These are phyloP conservation scores for Elgaria multicarinata DNA, from an alignment of 2,113 vertebrate species.

Conservation along the genomic window DNA sequence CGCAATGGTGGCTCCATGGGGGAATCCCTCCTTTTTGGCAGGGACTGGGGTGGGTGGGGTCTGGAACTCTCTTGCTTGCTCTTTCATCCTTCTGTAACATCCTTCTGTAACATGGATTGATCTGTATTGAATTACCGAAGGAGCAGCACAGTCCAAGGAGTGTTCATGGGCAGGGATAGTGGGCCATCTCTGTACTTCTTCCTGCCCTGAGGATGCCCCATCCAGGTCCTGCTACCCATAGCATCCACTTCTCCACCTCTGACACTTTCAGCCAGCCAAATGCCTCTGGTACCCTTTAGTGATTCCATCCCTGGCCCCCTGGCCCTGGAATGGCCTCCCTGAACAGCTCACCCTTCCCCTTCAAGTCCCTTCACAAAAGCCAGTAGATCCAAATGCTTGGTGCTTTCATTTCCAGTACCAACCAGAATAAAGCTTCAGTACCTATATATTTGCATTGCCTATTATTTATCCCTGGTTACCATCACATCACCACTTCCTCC, in stretches of 20 bases:
- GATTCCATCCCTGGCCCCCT: neutral
- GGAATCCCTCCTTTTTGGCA: conserved; percentile 1
- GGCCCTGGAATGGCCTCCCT: neutral
- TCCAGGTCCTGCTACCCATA: neutral
- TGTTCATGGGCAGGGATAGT: neutral
- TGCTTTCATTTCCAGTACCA: neutral
- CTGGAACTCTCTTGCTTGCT: conserved; percentile 34
- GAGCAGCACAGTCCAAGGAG: neutral
- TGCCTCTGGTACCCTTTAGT: neutral
- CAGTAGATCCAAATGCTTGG: neutral
- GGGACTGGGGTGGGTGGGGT: conserved; percentile 33
- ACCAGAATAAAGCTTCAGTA: neutral
- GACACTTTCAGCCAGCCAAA: neutral
- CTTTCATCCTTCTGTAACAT: conserved; percentile 6
- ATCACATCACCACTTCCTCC: neutral
- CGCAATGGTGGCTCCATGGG: conserved; percentile 31
- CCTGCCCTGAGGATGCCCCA: neutral
- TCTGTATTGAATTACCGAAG: conserved; percentile 14
- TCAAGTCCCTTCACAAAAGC: neutral
- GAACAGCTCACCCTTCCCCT: neutral
- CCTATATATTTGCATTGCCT: neutral
- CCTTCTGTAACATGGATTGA: conserved; percentile 3
- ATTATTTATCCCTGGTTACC: neutral
- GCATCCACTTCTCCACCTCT: neutral
- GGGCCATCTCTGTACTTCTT: no score